Base-by-base conservation (phyloP, 23 tunicate species). In the Corella eumyota region DNA sequence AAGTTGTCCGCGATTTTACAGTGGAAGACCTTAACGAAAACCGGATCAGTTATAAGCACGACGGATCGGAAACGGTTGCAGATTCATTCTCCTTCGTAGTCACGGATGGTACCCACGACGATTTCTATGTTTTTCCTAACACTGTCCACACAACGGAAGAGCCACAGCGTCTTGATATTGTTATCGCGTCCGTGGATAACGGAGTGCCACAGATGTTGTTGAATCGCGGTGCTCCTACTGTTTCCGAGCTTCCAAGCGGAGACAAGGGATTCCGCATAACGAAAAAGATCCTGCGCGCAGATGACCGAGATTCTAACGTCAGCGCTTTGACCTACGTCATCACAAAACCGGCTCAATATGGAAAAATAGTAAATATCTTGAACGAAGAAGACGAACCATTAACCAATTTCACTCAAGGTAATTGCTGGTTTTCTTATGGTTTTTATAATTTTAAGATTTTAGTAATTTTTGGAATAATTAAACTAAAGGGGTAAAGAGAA, bases 71-170 rank as follows among this genome's bases (percentile, higher is more conserved):
- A 62, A 76, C 92, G 6, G 76, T 67, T 3, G 79, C 78, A 35
- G 98, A 92, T 40, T 76, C 84, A 26, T 92, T 92, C 80, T 83
- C 85, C 9, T 83, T 92, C 48, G 65, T 77, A 0, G 98, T 92
- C 34, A 83, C 90, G 11, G 98, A 92, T 53, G 98, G 98, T 5
- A 92, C 86, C 51, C 98, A 92, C 67, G 77, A 72, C 45, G 93
- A 82, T 45, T 92, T 92, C 40, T 92, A 72, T 46, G 77, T 92
- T 32, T 92, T 92, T 52, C 98, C 98, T 6, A 63, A 70, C 23
- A 76, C 85, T 32, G 70, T 67, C 4, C 28, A 49, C 31, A 35
- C 85, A 5, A 83, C 85, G 9, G 68, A 72, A 15, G 61, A 61
- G 20, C 85, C 98, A 29, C 92, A 81, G 34, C 66, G 85, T 20